Evolutionary conservation across 2,888 invertebrate species (phyloP), one percentile per base, ranked within the genome.

Genomic region (Microctonus hyperodae): DNA sequence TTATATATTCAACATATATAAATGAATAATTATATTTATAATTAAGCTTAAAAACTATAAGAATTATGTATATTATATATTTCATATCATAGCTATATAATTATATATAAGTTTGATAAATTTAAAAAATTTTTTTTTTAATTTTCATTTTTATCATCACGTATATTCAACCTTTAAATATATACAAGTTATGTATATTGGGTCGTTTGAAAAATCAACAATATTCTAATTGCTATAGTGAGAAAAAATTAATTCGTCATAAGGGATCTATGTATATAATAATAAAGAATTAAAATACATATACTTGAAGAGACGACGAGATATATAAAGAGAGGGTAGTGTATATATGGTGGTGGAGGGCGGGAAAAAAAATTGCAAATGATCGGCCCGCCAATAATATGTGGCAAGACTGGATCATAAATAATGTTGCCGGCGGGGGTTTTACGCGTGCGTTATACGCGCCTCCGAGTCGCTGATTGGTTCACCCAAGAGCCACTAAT

Each of bases 391-490:
- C 59, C 64, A 64, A 64, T 60, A 64, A 68, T 64, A 62, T 61
- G 64, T 65, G 69, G 65, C 60, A 69, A 67, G 50, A 65, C 64
- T 67, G 74, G 76, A 71, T 72, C 78, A 72, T 81, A 80, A 81
- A 81, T 79, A 80, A 81, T 74, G 71, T 74, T 65, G 76, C 67
- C 66, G 50, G 70, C 64, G 75, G 70, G 72, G 74, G 74, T 79
- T 79, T 80, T 78, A 77, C 75, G 76, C 74, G 70, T 69, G 74
- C 70, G 74, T 71, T 71, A 71, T 72, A 72, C 70, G 69, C 64
- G 72, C 70, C 70, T 72, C 75, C 74, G 69, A 70, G 64, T 71
- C 73, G 75, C 76, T 80, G 81, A 81, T 81, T 80, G 79, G 81
- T 78, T 72, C 74, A 69, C 69, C 67, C 67, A 70, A 73, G 71